Base-by-base conservation (phyloP, 64 coral and sea anemone genomes). In the Porites australiensis region DNA sequence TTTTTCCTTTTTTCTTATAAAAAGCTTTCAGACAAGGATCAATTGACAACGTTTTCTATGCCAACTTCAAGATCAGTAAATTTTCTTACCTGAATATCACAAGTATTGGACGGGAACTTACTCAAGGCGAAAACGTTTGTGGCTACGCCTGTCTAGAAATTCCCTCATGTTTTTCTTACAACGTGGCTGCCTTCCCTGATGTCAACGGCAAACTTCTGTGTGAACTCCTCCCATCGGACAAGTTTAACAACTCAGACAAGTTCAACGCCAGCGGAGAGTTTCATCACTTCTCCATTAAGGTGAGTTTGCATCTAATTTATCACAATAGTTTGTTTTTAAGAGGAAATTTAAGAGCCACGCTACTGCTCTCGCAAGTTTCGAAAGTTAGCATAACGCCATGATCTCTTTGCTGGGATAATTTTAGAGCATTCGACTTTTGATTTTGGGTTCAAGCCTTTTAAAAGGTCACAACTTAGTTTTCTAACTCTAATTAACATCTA, bases 51-150 rank as follows among this genome's bases (percentile, higher is more conserved):
- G 11, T 47, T 37, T 8, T 12, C 14, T 74, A 46, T 8, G 44
- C 15, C 44, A 74, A 74, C 71, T 47, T 74, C 71, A 14, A 13
- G 71, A 15, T 45, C 3, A 44, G 48, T 44, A 13, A 49, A 15
- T 48, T 74, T 46, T 74, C 13, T 44, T 74, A 74, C 72, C 44
- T 74, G 44, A 74, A 74, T 13, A 74, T 74, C 43, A 49, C 72
- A 13, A 74, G 72, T 16, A 12, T 74, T 22, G 14, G 22, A 2
- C 12, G 20, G 15, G 9, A 47, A 16, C 44, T 4, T 13, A 11
- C 18, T 74, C 3, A 47, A 14, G 12, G 15, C 43, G 43, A 4
- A 44, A 74, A 15, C 13, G 44, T 48, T 1, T 74, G 72, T 7
- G 37, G 43, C 3, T 3, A 49, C 18, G 45, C 45, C 72, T 74